Evolutionary conservation across 2,888 invertebrate genomes (phyloP).

Genomic region (Lycophotia porphyrea): DNA sequence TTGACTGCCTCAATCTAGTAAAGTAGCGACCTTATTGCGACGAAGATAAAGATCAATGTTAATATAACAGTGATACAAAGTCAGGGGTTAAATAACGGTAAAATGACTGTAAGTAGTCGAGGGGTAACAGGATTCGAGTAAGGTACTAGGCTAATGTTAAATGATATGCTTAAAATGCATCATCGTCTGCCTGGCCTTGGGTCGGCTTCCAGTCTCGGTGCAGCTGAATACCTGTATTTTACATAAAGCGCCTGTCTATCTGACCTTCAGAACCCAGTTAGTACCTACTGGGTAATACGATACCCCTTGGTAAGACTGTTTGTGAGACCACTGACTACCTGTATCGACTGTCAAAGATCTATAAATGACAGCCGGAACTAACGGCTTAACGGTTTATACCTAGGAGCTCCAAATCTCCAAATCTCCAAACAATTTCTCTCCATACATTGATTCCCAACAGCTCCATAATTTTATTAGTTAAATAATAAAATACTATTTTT

Average conservation of each 20-base stretch:
- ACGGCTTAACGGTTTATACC: no score
- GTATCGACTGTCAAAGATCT: no score
- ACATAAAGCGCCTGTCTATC: neutral
- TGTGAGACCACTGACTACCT: no score
- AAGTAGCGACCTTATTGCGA: neutral
- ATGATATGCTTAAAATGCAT: neutral
- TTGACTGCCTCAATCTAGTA: neutral
- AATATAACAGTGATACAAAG: neutral
- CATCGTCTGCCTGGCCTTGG: neutral
- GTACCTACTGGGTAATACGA: no score
- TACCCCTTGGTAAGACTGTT: no score
- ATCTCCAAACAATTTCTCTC: no score
- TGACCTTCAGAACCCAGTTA: no score
- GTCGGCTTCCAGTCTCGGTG: neutral
- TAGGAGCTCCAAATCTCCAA: no score
- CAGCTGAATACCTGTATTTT: neutral
- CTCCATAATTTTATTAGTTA: no score
- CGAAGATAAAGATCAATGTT: fast-evolving
- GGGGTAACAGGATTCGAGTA: neutral
- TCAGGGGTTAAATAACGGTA: neutral
- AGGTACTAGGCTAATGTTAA: neutral
- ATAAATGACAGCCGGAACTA: no score
- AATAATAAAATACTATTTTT: no score
- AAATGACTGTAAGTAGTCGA: neutral
- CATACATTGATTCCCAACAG: no score